Evolutionary conservation across 2,113 vertebrate species (phyloP), one percentile per base, ranked within the genome.

Genomic region (Dendrocopos noguchii): DNA sequence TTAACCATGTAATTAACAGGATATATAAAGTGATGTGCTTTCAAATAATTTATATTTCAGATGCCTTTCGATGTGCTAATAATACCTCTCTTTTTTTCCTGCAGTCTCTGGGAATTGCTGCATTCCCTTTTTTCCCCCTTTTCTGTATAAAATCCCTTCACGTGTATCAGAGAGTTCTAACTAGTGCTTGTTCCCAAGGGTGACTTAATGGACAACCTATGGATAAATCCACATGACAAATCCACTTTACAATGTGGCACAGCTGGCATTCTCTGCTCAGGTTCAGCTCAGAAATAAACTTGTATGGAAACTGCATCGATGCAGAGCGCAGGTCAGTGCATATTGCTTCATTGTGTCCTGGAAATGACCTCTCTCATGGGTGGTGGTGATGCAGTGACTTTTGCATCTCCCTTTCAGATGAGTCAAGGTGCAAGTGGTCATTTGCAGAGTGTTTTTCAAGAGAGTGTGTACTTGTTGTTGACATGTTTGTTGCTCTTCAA

Each of bases 131-230:
- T 83, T 60, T 34, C 29, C 12, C 7, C 19, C 3, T 59, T 4
- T 3, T 85, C 91, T 91, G 24, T 90, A 84, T 89, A 84, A 94
- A 95, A 97, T 46, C 28, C 80, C 57, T 95, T 88, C 6, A 20
- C 78, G 76, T 97, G 47, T 95, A 91, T 92, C 92, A 91, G 84
- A 93, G 91, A 86, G 46, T 78, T 96, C 86, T 93, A 91, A 96
- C 95, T 85, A 93, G 90, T 78, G 83, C 87, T 97, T 10, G 2
- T 95, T 97, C 95, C 96, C 96, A 96, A 92, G 95, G 94, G 97
- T 96, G 88, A 92, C 93, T 96, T 97, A 97, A 97, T 97, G 96
- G 97, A 97, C 95, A 86, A 89, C 92, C 80, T 91, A 93, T 77
- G 92, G 96, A 96, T 96, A 96, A 97, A 97, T 95, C 94, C 96